Evolutionary conservation across 2,888 invertebrate genomes (phyloP).

Genomic region (Coleophora flavipennella): DNA sequence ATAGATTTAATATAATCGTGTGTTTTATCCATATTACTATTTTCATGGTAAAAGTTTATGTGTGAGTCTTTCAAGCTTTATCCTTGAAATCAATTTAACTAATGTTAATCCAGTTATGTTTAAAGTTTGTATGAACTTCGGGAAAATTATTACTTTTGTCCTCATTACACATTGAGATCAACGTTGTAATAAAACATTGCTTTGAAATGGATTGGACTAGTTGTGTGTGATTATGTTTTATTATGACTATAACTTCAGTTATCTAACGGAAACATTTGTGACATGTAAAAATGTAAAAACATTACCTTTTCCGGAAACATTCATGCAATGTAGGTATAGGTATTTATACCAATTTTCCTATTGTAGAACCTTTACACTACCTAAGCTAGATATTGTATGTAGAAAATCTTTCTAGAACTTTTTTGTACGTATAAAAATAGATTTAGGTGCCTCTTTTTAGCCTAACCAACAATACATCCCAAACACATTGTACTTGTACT

Average conservation of each 20-base stretch:
- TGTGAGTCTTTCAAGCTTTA: conserved; percentile 33
- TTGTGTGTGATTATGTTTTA: too few relatives aligned
- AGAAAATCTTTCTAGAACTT: conserved; percentile 2
- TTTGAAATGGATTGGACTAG: too few relatives aligned
- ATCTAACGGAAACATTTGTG: too few relatives aligned
- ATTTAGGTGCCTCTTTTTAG: conserved; percentile 3
- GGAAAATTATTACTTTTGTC: too few relatives aligned
- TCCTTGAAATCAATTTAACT: conserved; percentile 21
- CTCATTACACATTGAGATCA: too few relatives aligned
- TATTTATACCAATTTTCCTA: conserved; percentile 3
- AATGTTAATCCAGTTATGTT: too few relatives aligned
- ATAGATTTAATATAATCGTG: conserved; percentile 17
- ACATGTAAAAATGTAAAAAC: too few relatives aligned
- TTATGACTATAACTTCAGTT: too few relatives aligned
- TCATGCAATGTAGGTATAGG: too few relatives aligned
- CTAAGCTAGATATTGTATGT: conserved; percentile 10
- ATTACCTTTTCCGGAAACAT: too few relatives aligned
- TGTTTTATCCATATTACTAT: conserved; percentile 17
- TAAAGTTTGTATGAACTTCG: too few relatives aligned
- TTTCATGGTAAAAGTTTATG: conserved; percentile 28
- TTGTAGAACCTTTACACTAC: conserved; percentile 12
- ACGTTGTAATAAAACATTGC: too few relatives aligned
- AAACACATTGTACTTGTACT: neutral
- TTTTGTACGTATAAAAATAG: conserved; percentile 9
- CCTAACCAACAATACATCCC: conserved; percentile 12